Conservation (phyloP, 2,888 invertebrate genomes). For the Nomada ferruginata region DNA sequence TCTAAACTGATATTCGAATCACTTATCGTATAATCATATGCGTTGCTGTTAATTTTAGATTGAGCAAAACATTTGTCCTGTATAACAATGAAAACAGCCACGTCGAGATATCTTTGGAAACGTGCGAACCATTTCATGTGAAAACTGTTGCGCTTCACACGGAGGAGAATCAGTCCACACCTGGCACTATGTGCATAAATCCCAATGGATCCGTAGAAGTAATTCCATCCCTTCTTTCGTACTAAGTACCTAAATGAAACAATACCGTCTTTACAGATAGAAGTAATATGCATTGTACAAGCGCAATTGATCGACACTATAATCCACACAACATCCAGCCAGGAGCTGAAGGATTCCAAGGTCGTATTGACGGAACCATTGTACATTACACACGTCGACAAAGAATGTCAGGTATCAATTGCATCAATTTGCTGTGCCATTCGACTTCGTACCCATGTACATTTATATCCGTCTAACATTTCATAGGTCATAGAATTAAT, state of each 20-base stretch:
- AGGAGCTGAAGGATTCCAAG: conserved; percentile 9
- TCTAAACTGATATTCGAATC: neutral
- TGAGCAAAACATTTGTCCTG: conserved; percentile 63
- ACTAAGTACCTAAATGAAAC: neutral
- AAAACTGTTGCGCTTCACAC: conserved; percentile 43
- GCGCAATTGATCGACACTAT: conserved; percentile 49
- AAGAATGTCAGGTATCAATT: conserved; percentile 42
- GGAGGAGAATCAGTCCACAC: neutral
- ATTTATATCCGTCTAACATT: conserved; percentile 35
- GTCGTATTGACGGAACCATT: conserved; percentile 40
- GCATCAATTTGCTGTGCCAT: neutral
- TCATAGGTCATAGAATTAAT: conserved; percentile 68
- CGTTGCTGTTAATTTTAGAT: conserved; percentile 37
- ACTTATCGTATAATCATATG: neutral
- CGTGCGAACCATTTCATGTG: conserved; percentile 68
- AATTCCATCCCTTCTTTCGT: neutral
- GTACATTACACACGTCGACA: conserved; percentile 41
- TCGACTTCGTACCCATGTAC: neutral
- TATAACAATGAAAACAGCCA: conserved; percentile 64
- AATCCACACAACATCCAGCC: conserved; percentile 22
- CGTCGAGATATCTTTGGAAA: conserved; percentile 65
- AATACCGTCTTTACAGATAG: conserved; percentile 50
- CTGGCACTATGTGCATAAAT: conserved; percentile 31
- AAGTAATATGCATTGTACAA: conserved; percentile 56
- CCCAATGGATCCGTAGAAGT: conserved; percentile 39